Base-by-base conservation (phyloP, 2,113 vertebrate genomes). In the Caracal caracal region DNA sequence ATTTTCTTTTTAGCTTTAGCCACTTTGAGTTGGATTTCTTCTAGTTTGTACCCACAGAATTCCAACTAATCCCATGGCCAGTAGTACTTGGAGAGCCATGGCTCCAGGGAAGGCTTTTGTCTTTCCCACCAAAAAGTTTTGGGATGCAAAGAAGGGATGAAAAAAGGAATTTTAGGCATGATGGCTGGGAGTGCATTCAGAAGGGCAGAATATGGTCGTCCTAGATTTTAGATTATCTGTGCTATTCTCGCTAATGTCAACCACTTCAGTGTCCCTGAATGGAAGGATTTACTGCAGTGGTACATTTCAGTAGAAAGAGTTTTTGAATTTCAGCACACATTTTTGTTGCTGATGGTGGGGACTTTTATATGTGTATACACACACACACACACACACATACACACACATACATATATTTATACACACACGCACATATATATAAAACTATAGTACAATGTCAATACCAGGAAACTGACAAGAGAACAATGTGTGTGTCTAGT, bases 281-380 rank as follows among this genome's bases (percentile, higher is more conserved):
- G 11, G 53, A 76, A 63, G 73, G 37, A 71, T 73, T 88, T 49
- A 59, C 61, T 73, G 12, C 20, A 59, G 13, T 24, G 28, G 26
- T 65, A 35, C 70, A 78, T 90, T 95, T 91, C 51, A n/a, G 1
- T 68, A 43, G 66, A 83, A 93, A 79, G 75, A 84, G 56, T 80
- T 93, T 90, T 80, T 70, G 84, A 90, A 76, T 94, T 94, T 63
- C 35, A 88, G 82, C 16, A 53, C 24, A 56, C 15, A 81, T 82
- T 71, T 82, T 92, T 84, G 30, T 59, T 93, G 51, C 0, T 79
- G 13, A 65, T 59, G 10, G 35, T 47, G 49, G 51, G 85, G 30
- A 43, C 43, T 43, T 43, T 43, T 43, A 9, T 43, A 43, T 43
- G 43, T 43, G 43, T 43, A 43, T 9, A 43, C 43, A 43, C 43